Evolutionary conservation across 2,113 vertebrate species (phyloP), one percentile per base, ranked within the genome.

Genomic region (Gallinago paraguaiae): DNA sequence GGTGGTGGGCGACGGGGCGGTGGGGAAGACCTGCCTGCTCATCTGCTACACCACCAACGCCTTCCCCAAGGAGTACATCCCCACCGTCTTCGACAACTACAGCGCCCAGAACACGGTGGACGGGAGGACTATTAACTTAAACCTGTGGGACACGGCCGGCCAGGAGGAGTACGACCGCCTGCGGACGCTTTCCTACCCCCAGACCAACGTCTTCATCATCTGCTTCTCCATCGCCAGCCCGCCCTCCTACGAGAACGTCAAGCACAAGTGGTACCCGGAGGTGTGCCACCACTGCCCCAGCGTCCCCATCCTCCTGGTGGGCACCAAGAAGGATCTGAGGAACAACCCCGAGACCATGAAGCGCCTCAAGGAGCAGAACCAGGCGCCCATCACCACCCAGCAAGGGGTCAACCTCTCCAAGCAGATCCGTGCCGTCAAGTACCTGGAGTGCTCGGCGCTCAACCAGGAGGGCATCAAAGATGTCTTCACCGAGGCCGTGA

Each of bases 231-330:
- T 99, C 59, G 98, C 99, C 90, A 99, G 99, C 96, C 99, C 99
- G 0, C 98, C 99, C 27, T 99, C 99, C 92, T 99, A 99, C 1
- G 99, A 99, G 98, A 99, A 99, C 22, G 97, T 99, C 96, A 98
- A 98, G 96, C 99, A 99, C 98, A 99, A 99, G 97, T 99, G 99
- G 99, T 99, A 99, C 71, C 99, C 99, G 0, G 99, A 99, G 97
- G 99, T 99, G 77, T 98, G 98, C 84, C 99, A 99, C 97, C 99
- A 99, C 95, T 99, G 99, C 97, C 99, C 99, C 7, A 98, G 98
- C 1, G 98, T 99, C 75, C 99, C 99, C 67, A 98, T 99, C 96
- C 98, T 99, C 19, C 97, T 99, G 61, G 99, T 99, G 1, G 99
- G 99, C 96, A 99, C 99, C 74, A 99, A 99, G 98, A 99, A 99